Conservation (phyloP, 2,888 invertebrate genomes). For the Chesias legatella region DNA sequence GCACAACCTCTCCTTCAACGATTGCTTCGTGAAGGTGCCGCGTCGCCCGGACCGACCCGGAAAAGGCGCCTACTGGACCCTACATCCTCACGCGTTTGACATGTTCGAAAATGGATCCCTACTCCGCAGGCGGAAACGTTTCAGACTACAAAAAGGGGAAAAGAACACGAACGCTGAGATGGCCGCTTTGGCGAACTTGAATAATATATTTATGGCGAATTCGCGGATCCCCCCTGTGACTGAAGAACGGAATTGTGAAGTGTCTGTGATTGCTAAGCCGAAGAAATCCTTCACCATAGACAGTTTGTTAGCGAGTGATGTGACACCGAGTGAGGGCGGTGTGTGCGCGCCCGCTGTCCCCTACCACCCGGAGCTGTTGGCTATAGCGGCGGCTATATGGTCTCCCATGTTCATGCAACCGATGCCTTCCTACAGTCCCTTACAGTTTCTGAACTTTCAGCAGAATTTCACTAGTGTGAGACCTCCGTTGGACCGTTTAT, state of each 20-base stretch:
- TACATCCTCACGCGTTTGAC: conserved; percentile 89
- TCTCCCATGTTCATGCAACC: conserved; percentile 37
- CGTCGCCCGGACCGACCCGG: conserved; percentile 89
- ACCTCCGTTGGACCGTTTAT: conserved; percentile 13
- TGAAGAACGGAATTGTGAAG: conserved; percentile 33
- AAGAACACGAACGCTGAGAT: conserved; percentile 79
- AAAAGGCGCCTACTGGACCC: conserved; percentile 92
- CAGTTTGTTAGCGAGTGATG: conserved; percentile 88
- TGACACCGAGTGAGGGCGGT: conserved; percentile 39
- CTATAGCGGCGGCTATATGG: conserved; percentile 49
- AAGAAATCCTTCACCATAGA: conserved; percentile 91
- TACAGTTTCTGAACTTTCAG: conserved; percentile 40
- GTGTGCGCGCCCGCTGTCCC: conserved; percentile 29
- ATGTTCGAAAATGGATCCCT: conserved; percentile 96
- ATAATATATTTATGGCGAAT: conserved; percentile 79
- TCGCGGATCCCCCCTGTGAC: conserved; percentile 41
- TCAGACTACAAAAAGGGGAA: conserved; percentile 81
- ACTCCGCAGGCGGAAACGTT: conserved; percentile 88
- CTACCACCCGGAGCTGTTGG: conserved; percentile 42
- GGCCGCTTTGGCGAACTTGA: conserved; percentile 83
- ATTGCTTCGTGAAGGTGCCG: conserved; percentile 96
- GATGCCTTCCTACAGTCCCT: conserved; percentile 32
- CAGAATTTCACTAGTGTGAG: conserved; percentile 28
- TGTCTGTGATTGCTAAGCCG: conserved; percentile 52
- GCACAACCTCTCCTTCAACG: conserved; percentile 97